Base-by-base conservation (phyloP, 2,888 invertebrate species). In the Cantharis lateralis region DNA sequence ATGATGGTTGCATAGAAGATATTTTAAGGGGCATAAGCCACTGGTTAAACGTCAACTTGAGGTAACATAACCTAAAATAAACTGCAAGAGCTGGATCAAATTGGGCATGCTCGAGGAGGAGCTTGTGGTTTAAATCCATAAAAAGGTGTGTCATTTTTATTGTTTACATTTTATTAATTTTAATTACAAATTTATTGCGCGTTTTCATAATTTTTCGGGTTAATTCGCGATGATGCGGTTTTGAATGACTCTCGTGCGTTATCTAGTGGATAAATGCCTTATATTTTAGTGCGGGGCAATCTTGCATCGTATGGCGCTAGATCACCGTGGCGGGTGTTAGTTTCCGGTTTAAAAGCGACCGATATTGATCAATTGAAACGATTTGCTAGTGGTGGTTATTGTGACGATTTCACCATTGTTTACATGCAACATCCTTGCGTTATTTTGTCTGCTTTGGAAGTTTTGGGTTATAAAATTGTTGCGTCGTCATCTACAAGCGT, bases 211-310 rank as follows among this genome's bases (percentile, higher is more conserved):
- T 48, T 48, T n/a, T 48, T 48, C 48, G 48, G 48, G 48, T 48
- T n/a, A 48, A n/a, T 48, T 48, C 48, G 32, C 32, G 1, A 5
- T n/a, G n/a, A 48, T 48, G 48, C 48, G 48, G n/a, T n/a, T 48
- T 48, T 48, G n/a, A 48, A 48, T 5, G n/a, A 48, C 48, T n/a
- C n/a, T 7, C 48, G 48, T 48, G 2, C 48, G 48, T n/a, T 48
- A 48, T 48, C n/a, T 48, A 2, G n/a, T 9, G 5, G 76, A 76
- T 79, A 80, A 80, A 96, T 96, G 96, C 96, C 95, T 90, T 96
- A 96, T 93, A 95, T 96, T 91, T 91, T 96, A 90, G 94, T 96
- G 86, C 93, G 95, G 88, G 95, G 95, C 89, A 95, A 95, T 91
- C 91, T 95, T 87, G 95, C 95, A 88, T 95, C 95, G 70, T 95